Base-by-base conservation (phyloP, 2,797 vertebrate genomes). In the Thamnophis elegans region DNA sequence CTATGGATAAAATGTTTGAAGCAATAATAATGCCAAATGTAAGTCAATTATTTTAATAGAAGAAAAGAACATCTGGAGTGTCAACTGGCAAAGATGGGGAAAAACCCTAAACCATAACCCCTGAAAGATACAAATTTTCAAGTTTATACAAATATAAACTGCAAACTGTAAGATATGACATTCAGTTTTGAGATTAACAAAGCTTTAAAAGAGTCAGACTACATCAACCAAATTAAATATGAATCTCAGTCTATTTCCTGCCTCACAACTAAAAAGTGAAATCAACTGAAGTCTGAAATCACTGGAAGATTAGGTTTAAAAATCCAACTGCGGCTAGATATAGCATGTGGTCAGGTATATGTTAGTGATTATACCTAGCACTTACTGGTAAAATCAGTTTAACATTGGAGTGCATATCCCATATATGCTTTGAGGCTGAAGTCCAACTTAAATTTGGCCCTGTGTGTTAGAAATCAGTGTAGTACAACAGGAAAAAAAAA, bases 1-100 rank as follows among this genome's bases (percentile, higher is more conserved):
- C 93, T 92, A 59, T 94, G 47, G 4, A 58, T 90, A 94, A 96
- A 96, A 92, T 95, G 91, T 95, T 58, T 82, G 87, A 94, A 94
- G 94, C 73, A 94, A 92, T 94, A 93, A 94, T 92, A 78, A 88
- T 78, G 82, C 87, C 51, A 90, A 93, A 60, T 96, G 59, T 89
- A 94, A 97, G 91, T 93, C 9, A 85, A 56, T 92, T 54, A 68
- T 94, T 95, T 47, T 82, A 91, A 95, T 95, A 92, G 90, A 95
- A 87, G 25, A 91, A 95, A 92, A 95, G 51, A 73, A 85, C 85
- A 93, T 94, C 90, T 93, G 93, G 36, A 60, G 25, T 95, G 94
- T 91, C 42, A 95, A 65, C 91, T 62, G 92, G 92, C 85, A 6
- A 56, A 90, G 65, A 95, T n/a, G 58, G 47, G 90, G 87, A 91